Evolutionary conservation across 2,797 vertebrate genomes (phyloP).

Genomic region (Chanos chanos): DNA sequence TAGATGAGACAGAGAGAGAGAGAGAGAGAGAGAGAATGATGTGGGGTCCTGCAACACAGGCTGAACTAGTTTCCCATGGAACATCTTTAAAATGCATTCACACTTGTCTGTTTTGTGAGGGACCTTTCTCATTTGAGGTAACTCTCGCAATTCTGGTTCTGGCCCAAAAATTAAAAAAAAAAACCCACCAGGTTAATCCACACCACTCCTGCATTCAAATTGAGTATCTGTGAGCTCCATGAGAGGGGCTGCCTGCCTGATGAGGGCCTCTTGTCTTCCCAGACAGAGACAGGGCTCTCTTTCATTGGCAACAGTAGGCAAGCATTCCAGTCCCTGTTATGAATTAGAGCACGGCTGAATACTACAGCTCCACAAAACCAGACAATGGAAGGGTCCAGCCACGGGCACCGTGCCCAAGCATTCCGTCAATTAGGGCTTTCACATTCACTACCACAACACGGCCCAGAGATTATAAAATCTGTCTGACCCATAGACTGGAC

Average conservation of each 20-base stretch:
- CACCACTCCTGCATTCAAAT: not conserved
- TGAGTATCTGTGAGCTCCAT: not conserved
- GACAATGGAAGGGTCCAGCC: constrained; percentile 29
- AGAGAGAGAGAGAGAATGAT: too few relatives aligned
- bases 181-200: constrained; percentile 7
- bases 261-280: constrained; percentile 16
- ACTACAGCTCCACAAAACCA: constrained; percentile 12
- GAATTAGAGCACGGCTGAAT: constrained; percentile 39
- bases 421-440: constrained; percentile 38
- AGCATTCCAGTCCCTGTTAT: constrained; percentile 34
- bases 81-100: not conserved
- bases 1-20: too few relatives aligned
- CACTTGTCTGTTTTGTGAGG: not conserved
- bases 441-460: constrained; percentile 23
- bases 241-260: constrained; percentile 11
- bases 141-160: constrained; percentile 10
- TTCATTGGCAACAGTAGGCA: constrained; percentile 43
- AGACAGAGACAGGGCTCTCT: constrained; percentile 36
- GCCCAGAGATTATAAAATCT: constrained; percentile 10
- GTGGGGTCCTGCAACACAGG: constrained; percentile 4
- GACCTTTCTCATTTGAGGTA: not conserved
- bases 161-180: too few relatives aligned
- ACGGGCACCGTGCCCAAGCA: constrained; percentile 28
- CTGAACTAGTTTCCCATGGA: constrained; percentile 23
- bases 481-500: constrained; percentile 1